Evolutionary conservation across 1,140 invertebrate species (phyloP).

Genomic region (Tetragnatha versicolor): DNA sequence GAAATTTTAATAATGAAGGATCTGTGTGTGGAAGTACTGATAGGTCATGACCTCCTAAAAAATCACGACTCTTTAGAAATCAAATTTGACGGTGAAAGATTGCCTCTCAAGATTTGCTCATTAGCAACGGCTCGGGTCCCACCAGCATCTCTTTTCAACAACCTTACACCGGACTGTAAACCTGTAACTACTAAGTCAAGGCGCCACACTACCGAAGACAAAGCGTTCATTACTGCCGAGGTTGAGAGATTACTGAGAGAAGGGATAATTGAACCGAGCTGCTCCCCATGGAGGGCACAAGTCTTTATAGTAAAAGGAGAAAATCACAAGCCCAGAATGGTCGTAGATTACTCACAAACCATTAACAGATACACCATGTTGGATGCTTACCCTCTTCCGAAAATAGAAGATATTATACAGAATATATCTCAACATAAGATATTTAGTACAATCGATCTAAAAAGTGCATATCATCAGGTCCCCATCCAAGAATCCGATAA

Average conservation of each 20-base stretch:
- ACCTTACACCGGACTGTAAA: background rate
- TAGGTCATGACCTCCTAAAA: constrained; percentile 18
- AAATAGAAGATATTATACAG: constrained; percentile 42
- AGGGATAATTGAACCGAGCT: constrained; percentile 43
- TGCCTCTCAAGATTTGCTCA: constrained; percentile 1
- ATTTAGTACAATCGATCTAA: constrained; percentile 60
- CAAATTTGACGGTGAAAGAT: background rate
- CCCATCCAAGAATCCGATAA: constrained; percentile 55
- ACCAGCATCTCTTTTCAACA: background rate
- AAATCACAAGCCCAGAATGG: constrained; percentile 35
- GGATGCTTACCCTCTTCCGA: constrained; percentile 44
- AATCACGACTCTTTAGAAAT: background rate
- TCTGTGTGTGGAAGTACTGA: constrained; percentile 1
- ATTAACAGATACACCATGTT: constrained; percentile 45
- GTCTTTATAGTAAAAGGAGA: constrained; percentile 16
- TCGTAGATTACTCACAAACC: constrained; percentile 52
- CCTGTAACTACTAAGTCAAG: constrained; percentile 21
- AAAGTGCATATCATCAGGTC: constrained; percentile 61
- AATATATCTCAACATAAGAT: constrained; percentile 15
- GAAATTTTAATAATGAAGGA: constrained; percentile 4
- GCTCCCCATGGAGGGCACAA: constrained; percentile 46
- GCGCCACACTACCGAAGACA: background rate
- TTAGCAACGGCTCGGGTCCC: background rate
- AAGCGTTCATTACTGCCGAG: constrained; percentile 19
- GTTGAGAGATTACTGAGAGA: background rate